Conservation (phyloP, 2,797 vertebrate genomes). For the Tapera naevia region DNA sequence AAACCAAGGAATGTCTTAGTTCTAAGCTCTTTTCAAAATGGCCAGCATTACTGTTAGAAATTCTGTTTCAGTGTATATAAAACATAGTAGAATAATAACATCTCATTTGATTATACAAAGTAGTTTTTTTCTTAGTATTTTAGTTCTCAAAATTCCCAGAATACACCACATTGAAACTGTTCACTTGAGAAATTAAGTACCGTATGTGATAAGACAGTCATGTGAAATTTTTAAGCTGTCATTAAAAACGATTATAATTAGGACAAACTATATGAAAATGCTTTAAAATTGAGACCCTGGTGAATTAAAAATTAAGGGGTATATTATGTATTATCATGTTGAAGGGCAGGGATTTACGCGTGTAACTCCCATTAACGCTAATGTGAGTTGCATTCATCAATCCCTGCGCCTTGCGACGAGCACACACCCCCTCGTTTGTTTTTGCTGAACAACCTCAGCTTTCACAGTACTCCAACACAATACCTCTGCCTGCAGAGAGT, state of each 20-base stretch:
- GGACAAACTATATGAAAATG: conserved; percentile 81
- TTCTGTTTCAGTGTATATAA: conserved; percentile 61
- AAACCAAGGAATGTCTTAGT: background rate
- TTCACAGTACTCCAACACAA: background rate
- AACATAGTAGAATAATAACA: conserved; percentile 75
- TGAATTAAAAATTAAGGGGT: conserved; percentile 82
- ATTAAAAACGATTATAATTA: conserved; percentile 83
- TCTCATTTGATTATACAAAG: conserved; percentile 74
- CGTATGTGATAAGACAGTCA: conserved; percentile 77
- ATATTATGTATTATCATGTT: conserved; percentile 77
- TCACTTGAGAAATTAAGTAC: conserved; percentile 83
- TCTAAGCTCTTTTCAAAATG: conserved; percentile 28
- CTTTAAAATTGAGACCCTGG: conserved; percentile 79
- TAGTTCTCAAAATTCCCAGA: conserved; percentile 79
- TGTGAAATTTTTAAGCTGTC: conserved; percentile 83
- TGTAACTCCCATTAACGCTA: conserved; percentile 70
- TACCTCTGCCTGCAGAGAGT: background rate
- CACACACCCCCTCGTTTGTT: conserved; percentile 27
- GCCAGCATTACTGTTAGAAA: conserved; percentile 33
- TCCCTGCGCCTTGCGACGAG: conserved; percentile 22
- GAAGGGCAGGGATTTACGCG: conserved; percentile 73
- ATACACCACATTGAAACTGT: conserved; percentile 76
- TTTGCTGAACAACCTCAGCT: background rate
- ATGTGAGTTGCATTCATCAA: conserved; percentile 60
- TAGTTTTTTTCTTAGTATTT: conserved; percentile 71